Evolutionary conservation across 2,888 invertebrate genomes (phyloP).

Genomic region (Bedellia somnulentella): DNA sequence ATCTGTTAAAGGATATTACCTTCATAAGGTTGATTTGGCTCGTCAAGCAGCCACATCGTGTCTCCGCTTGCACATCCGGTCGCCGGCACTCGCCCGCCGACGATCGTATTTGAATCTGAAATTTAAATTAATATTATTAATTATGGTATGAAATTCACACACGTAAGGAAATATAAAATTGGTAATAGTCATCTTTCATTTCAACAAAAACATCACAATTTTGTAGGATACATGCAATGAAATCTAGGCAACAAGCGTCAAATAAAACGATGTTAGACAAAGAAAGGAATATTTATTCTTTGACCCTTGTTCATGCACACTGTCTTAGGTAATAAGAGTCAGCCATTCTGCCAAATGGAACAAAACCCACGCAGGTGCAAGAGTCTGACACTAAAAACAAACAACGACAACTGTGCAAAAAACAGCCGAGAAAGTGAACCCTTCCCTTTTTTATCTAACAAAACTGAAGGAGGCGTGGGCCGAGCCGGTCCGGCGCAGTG

Average conservation of each 20-base stretch:
- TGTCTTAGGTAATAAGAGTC: too few relatives aligned
- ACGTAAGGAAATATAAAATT: too few relatives aligned
- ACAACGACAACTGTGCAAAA: constrained; percentile 27
- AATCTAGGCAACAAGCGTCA: too few relatives aligned
- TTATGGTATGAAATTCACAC: too few relatives aligned
- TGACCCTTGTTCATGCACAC: too few relatives aligned
- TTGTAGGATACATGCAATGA: too few relatives aligned
- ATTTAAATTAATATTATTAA: neutral
- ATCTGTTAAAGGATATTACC: too few relatives aligned
- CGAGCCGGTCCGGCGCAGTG: constrained; percentile 22
- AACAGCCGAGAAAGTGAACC: constrained; percentile 19
- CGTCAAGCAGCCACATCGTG: constrained; percentile 73
- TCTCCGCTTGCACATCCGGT: constrained; percentile 61
- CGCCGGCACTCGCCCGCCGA: constrained; percentile 52
- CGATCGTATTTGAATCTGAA: constrained; percentile 25
- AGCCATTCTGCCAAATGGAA: too few relatives aligned
- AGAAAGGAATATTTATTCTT: too few relatives aligned
- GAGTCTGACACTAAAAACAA: constrained; percentile 38
- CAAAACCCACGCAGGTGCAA: constrained; percentile 48
- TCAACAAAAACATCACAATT: too few relatives aligned
- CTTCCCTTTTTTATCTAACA: constrained; percentile 51
- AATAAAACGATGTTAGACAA: too few relatives aligned
- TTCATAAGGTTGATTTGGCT: constrained; percentile 65
- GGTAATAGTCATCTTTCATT: too few relatives aligned
- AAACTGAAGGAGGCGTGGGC: constrained; percentile 36